phyloP scores from a whole-genome alignment of 2,888 invertebrate genomes.

The Lepidochrysops patricia region DNA sequence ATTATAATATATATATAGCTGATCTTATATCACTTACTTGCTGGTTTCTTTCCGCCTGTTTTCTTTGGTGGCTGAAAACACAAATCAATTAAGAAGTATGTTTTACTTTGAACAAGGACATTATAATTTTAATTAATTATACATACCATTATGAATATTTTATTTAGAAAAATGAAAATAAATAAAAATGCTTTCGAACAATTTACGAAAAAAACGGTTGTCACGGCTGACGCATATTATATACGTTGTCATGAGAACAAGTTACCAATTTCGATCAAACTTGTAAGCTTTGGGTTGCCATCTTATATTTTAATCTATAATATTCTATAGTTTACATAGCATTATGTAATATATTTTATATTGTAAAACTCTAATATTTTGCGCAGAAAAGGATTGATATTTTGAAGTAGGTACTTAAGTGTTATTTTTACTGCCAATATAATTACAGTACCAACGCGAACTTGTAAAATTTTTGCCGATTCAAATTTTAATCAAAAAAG shows the following conservation, averaged over 20 bases:
- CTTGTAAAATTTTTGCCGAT: no score
- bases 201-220: background rate
- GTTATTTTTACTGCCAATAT: no score
- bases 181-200: background rate
- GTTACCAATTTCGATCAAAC: background rate
- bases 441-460: no score
- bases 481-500: no score
- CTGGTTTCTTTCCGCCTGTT: conserved; percentile 49
- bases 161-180: background rate
- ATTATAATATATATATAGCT: background rate
- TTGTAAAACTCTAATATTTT: no score
- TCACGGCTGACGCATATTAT: background rate
- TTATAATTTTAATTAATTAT: background rate
- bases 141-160: background rate
- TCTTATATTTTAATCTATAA: no score
- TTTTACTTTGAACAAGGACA: background rate
- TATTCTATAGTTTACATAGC: no score
- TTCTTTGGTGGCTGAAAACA: conserved; percentile 58
- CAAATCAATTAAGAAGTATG: conserved; percentile 8
- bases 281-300: background rate
- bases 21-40: conserved; percentile 35
- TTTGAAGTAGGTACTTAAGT: no score
- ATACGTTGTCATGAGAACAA: background rate
- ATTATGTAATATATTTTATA: conserved; percentile 1
- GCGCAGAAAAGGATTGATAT: no score